Conservation (phyloP, 2,797 vertebrate genomes). For the Antennarius maculatus region DNA sequence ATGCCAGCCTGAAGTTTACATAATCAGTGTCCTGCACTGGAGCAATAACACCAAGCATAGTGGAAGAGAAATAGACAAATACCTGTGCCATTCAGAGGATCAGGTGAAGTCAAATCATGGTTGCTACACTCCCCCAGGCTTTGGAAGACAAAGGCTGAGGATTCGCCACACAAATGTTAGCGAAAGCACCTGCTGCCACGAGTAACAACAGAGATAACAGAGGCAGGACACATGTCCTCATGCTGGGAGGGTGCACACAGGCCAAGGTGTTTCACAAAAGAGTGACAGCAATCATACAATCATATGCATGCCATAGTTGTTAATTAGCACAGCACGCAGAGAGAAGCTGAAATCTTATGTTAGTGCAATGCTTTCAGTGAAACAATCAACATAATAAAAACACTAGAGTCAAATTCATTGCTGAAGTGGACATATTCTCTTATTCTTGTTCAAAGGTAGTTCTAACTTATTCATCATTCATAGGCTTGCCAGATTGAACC, state of each 20-base stretch:
- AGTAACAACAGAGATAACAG: constrained; percentile 70
- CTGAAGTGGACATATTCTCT: not conserved
- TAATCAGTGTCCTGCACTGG: constrained; percentile 61
- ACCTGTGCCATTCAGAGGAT: constrained; percentile 61
- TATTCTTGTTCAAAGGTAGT: not conserved
- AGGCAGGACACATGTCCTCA: constrained; percentile 66
- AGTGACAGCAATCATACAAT: constrained; percentile 41
- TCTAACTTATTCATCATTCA: not conserved
- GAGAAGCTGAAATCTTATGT: constrained; percentile 9
- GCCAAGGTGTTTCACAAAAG: constrained; percentile 42
- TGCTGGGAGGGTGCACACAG: constrained; percentile 69
- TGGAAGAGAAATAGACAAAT: constrained; percentile 62
- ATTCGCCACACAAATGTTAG: constrained; percentile 76
- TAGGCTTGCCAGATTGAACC: not conserved
- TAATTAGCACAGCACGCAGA: constrained; percentile 53
- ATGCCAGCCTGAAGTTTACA: constrained; percentile 49
- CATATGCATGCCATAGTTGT: constrained; percentile 41
- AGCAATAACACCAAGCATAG: constrained; percentile 32
- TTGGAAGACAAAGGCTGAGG: constrained; percentile 73
- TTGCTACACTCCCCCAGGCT: constrained; percentile 61
- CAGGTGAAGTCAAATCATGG: constrained; percentile 70
- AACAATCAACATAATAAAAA: too few species aligned
- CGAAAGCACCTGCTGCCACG: constrained; percentile 72
- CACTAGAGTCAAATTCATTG: not conserved
- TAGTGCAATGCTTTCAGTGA: not conserved